Percentiles rank a stretch among this genome's conserved stretches.
phyloP scores from a whole-genome alignment of 2,888 invertebrate species.

The Halictus ligatus region DNA sequence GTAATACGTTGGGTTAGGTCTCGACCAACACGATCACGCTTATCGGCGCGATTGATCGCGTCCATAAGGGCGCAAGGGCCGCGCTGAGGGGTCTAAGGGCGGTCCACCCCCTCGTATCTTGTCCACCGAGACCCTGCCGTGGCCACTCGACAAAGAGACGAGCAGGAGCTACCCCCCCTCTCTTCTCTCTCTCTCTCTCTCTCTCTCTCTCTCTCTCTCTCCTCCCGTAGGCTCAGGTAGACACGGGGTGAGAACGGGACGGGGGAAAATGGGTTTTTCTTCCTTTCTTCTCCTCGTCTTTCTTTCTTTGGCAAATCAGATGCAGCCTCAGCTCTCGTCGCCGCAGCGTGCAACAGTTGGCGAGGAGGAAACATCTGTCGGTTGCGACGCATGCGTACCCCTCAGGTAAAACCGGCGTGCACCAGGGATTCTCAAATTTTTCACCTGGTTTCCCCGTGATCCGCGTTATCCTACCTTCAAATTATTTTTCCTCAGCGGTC shows the following conservation, averaged over 20 bases:
- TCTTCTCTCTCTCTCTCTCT: neutral
- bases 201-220: neutral
- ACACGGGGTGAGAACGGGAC: conserved; percentile 22
- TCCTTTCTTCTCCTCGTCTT: conserved; percentile 57
- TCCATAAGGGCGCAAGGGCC: conserved; percentile 50
- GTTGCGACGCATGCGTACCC: conserved; percentile 78
- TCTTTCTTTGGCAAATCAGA: conserved; percentile 78
- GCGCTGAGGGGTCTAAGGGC: conserved; percentile 30
- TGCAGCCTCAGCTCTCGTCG: conserved; percentile 71
- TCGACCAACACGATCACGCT: conserved; percentile 29
- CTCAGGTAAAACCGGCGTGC: conserved; percentile 76
- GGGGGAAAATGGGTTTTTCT: conserved; percentile 63
- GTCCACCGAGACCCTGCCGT: conserved; percentile 43
- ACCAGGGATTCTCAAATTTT: conserved; percentile 80
- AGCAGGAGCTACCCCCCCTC: conserved; percentile 21
- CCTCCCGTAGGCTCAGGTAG: conserved; percentile 5
- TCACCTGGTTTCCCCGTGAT: neutral
- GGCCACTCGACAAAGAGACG: conserved; percentile 47
- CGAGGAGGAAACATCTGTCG: conserved; percentile 82
- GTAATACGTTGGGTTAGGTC: conserved; percentile 13
- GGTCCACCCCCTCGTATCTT: conserved; percentile 27
- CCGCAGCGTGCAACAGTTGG: conserved; percentile 81
- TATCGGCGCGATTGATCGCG: conserved; percentile 62
- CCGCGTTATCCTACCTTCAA: neutral
- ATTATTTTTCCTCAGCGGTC: neutral